Evolutionary conservation across 2,888 invertebrate genomes (phyloP).

Genomic region (Drosophila stalkeri): DNA sequence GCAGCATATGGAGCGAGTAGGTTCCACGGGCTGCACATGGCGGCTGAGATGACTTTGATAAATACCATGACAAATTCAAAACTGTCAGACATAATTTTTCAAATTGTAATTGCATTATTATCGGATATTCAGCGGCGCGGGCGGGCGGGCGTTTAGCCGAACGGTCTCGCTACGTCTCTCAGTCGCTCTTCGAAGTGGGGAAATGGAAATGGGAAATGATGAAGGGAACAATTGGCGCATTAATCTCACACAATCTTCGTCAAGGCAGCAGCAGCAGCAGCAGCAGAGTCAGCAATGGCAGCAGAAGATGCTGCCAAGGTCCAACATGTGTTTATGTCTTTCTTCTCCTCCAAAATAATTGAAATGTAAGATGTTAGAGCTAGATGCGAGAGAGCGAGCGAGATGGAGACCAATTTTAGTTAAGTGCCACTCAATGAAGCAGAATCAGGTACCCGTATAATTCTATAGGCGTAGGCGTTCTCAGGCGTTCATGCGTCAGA

Average conservation of each 20-base stretch:
- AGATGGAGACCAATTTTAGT: conserved; percentile 23
- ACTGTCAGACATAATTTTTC: conserved; percentile 83
- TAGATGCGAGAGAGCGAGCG: conserved; percentile 8
- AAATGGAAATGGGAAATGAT: conserved; percentile 72
- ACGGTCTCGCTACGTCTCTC: neutral
- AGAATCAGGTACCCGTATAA: conserved; percentile 66
- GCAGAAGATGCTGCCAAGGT: conserved; percentile 23
- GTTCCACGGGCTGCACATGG: conserved; percentile 43
- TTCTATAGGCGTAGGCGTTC: conserved; percentile 21
- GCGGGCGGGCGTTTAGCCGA: conserved; percentile 22
- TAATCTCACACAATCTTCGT: conserved; percentile 71
- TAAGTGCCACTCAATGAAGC: conserved; percentile 70
- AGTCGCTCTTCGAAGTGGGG: conserved; percentile 32
- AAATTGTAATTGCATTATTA: conserved; percentile 84
- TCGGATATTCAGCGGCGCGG: conserved; percentile 49
- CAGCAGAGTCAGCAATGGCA: conserved; percentile 15
- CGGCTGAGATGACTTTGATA: conserved; percentile 79
- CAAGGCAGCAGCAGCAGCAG: conserved; percentile 19
- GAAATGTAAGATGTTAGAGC: conserved; percentile 69
- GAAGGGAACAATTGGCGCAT: conserved; percentile 83
- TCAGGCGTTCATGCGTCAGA: conserved; percentile 50
- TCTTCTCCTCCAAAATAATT: conserved; percentile 59
- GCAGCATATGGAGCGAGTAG: conserved; percentile 34
- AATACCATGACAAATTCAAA: conserved; percentile 84
- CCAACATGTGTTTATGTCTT: conserved; percentile 61